These are phyloP conservation scores for Salvelinus fontinalis DNA, from an alignment of 2,113 vertebrate species.

Conservation along the genomic window DNA sequence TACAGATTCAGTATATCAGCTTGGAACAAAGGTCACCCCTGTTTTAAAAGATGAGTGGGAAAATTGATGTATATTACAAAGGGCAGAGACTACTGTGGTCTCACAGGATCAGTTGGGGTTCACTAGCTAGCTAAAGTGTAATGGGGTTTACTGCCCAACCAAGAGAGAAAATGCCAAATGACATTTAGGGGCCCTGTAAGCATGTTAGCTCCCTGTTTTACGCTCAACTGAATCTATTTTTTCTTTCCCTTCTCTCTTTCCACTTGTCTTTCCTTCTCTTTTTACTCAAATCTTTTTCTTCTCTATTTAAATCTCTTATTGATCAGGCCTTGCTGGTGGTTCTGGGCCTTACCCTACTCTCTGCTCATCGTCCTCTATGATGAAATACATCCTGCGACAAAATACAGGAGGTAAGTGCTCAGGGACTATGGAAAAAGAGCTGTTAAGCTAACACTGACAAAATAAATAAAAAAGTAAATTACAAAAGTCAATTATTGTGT, in stretches of 20 bases:
- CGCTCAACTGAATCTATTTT: background rate
- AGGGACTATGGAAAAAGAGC: background rate
- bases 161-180: background rate
- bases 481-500: no score
- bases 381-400: slow-evolving; percentile 78
- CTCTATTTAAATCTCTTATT: background rate
- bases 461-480: no score
- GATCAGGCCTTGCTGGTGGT: slow-evolving; percentile 77
- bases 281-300: background rate
- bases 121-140: background rate
- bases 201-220: no score
- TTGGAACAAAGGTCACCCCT: background rate
- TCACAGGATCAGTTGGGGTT: background rate
- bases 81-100: background rate
- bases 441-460: background rate
- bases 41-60: background rate
- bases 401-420: slow-evolving; percentile 75
- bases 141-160: background rate
- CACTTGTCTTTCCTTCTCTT: background rate
- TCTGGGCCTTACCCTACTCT: slow-evolving; percentile 80
- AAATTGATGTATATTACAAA: background rate
- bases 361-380: slow-evolving; percentile 80
- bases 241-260: background rate
- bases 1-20: background rate
- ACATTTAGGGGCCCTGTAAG: no score